Evolutionary conservation across 2,113 vertebrate species (phyloP).

Genomic region (Ciconia boyciana): DNA sequence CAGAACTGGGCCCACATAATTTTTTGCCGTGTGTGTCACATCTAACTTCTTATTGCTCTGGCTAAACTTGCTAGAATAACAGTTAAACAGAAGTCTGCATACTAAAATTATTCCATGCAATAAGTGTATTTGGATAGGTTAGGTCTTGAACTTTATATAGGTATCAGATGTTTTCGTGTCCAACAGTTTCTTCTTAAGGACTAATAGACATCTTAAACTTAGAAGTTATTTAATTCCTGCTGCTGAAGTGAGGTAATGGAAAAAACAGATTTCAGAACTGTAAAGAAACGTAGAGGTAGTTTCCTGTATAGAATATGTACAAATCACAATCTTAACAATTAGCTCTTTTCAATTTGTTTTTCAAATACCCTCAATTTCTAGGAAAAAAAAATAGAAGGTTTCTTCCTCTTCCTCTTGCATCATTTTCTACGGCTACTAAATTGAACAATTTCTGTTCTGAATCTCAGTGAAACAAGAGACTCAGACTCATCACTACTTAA

Average conservation of each 20-base stretch:
- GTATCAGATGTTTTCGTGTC: background rate
- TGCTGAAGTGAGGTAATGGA: background rate
- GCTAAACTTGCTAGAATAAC: background rate
- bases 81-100: background rate
- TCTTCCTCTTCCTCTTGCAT: background rate
- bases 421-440: background rate
- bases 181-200: background rate
- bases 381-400: background rate
- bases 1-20: background rate
- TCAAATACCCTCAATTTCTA: background rate
- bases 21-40: background rate
- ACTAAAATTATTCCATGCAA: background rate
- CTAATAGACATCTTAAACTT: background rate
- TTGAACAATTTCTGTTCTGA: background rate
- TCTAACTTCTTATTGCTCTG: background rate
- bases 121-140: background rate
- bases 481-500: background rate
- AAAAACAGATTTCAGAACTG: background rate
- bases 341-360: background rate
- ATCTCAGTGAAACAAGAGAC: background rate
- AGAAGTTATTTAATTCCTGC: background rate
- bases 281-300: background rate
- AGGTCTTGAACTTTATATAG: background rate
- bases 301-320: background rate
- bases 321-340: background rate